phyloP scores from a whole-genome alignment of 2,113 vertebrate species.

The Charadrius vociferus region DNA sequence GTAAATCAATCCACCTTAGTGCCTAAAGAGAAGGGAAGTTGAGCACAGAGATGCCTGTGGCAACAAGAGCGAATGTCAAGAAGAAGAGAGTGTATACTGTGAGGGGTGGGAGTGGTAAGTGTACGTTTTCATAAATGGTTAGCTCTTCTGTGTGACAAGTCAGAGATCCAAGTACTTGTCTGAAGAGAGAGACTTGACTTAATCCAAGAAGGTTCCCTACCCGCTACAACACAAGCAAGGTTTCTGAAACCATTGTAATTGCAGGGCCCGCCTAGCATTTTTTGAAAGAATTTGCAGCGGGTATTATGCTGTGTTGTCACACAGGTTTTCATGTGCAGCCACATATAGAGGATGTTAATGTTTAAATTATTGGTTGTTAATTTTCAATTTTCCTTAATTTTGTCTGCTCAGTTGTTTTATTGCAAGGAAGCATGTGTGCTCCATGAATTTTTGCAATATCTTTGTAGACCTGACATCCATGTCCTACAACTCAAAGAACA shows the following conservation, averaged over 20 bases:
- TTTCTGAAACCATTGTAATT: not conserved
- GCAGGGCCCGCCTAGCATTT: not conserved
- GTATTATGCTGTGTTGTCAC: not conserved
- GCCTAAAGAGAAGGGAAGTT: not conserved
- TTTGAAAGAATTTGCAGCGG: not conserved
- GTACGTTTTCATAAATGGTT: not conserved
- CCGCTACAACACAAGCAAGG: not conserved
- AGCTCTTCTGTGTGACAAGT: not conserved
- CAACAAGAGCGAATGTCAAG: not conserved
- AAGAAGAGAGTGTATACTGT: not conserved
- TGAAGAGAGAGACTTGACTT: not conserved
- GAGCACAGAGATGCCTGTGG: not conserved
- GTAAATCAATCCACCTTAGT: not conserved
- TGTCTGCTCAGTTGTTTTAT: not conserved
- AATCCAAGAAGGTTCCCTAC: not conserved
- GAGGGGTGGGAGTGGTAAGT: not conserved
- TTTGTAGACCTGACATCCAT: not conserved
- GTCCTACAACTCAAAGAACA: not conserved
- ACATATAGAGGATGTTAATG: fast-evolving
- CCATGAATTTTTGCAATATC: not conserved
- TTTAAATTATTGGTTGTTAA: not conserved
- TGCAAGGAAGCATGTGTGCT: not conserved
- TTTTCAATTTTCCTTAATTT: not conserved
- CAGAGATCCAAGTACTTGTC: not conserved
- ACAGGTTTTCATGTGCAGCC: not conserved